Base-by-base conservation (phyloP, 1,140 invertebrate species). In the Leptinotarsa lineolata region DNA sequence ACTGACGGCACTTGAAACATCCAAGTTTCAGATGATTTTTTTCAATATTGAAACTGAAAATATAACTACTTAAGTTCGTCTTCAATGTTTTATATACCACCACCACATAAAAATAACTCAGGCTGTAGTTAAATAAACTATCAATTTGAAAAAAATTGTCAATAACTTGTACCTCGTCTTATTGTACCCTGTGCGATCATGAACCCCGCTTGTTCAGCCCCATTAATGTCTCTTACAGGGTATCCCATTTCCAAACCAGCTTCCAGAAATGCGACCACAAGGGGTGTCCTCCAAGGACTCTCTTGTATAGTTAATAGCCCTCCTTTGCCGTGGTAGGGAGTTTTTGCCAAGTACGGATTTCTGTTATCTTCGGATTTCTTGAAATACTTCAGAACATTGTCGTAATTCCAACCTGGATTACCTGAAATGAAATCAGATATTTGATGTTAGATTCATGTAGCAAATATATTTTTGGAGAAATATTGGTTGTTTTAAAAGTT, bases 151-250 rank as follows among this genome's bases (percentile, higher is more conserved):
- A 39, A 39, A 39, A 39, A 39, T 11, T 11, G 8, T 11, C 0
- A 39, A 39, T 18, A 54, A 54, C 48, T 54, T 21, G 15, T 44
- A 64, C 81, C 82, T 70, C 83, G 75, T 71, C 83, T 21, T 20
- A 97, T 94, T 0, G 95, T 98, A 6, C 92, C 96, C 88, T 96
- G 94, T 4, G 93, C 92, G 54, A 95, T 91, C 92, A 95, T 94
- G 74, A 95, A 95, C 4, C 94, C 93, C 1, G 92, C 91, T 84
- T 95, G 93, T 2, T 88, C 84, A 72, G 91, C 92, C 44, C 95
- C 93, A 86, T 95, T 96, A 12, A 96, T 94, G 81, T 97, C 95
- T 63, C 93, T 88, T 18, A 68, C 94, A 73, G 92, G 91, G 81
- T 97, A 98, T 15, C 96, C 96, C 48, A 95, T 87, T 84, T 97